Evolutionary conservation across 2,113 vertebrate species (phyloP), one percentile per base, ranked within the genome.

Genomic region (Ptilonorhynchus violaceus): DNA sequence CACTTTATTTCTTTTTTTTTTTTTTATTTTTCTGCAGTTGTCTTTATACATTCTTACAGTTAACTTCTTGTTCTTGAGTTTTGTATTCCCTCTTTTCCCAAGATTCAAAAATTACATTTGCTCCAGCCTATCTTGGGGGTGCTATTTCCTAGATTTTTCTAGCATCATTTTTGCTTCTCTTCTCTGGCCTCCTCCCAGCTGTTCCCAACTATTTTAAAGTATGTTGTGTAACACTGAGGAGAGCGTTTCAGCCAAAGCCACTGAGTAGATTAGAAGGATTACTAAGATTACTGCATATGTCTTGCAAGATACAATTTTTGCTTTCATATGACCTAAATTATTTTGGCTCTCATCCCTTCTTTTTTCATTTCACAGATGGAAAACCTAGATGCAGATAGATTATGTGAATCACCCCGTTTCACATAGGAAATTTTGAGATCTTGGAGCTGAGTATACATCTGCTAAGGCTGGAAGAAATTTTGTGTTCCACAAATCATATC

Each of bases 251-350:
- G 58, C 79, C 84, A 42, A 88, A 92, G 22, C 66, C 64, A 58
- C 85, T 58, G 75, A 79, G 59, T 49, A 88, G 95, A 92, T 95
- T 79, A 90, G 41, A 82, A 68, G 82, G 75, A 93, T 94, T 93
- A 90, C 70, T 35, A 39, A 88, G 46, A 88, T 95, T 94, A 76
- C 63, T 75, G 85, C 63, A 69, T 77, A 66, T 47, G 7, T 73
- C 79, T 83, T 80, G 47, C 31, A 63, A 94, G 77, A 89, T 62
- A 69, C 15, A 93, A 42, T 90, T 93, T 94, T 92, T 85, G n/a
- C 46, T 52, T 76, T 93, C 67, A 73, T 83, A 59, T 58, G 85
- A 85, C 82, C 91, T 69, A 85, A 80, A 80, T 94, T 93, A 46
- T 58, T 85, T 88, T 93, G 78, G 74, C 50, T 88, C 5, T 72